Conservation (phyloP, 2,113 vertebrate species). For the Oostethus manadensis region DNA sequence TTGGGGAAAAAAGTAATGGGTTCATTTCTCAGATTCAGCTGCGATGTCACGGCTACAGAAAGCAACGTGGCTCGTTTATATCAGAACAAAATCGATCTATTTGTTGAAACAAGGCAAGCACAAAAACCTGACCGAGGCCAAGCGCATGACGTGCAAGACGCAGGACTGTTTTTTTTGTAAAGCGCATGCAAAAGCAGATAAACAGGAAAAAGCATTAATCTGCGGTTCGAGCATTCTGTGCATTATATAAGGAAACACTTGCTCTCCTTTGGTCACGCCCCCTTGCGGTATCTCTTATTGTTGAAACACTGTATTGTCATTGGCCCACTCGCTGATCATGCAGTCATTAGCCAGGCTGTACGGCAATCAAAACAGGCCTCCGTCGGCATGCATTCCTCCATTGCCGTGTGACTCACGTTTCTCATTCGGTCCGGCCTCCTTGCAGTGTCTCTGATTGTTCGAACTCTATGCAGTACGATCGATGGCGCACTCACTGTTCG, state of each 20-base stretch:
- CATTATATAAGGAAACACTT: not conserved
- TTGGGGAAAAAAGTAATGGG: constrained; percentile 8
- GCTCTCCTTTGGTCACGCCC: not conserved
- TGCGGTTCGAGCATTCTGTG: constrained; percentile 6
- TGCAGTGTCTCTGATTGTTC: not conserved
- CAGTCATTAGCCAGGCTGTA: not conserved
- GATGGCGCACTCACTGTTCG: no score
- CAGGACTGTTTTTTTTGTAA: constrained; percentile 42
- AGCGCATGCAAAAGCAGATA: constrained; percentile 19
- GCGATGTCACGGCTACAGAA: constrained; percentile 1
- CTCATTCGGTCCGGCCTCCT: not conserved
- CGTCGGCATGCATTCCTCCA: not conserved
- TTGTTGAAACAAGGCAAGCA: constrained; percentile 27
- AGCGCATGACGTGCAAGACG: constrained; percentile 52
- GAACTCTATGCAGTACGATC: not conserved
- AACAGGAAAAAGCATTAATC: constrained; percentile 27
- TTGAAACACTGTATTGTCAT: not conserved
- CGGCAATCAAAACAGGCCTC: not conserved
- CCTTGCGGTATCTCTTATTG: not conserved
- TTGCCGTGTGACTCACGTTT: not conserved
- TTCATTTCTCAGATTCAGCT: no score
- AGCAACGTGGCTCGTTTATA: constrained; percentile 8
- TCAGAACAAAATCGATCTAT: constrained; percentile 14
- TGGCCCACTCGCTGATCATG: not conserved
- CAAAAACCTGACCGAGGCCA: constrained; percentile 32